Percentiles rank a stretch among this genome's conserved stretches.
phyloP scores from a whole-genome alignment of 2,113 vertebrate species.

The Nesoenas mayeri region DNA sequence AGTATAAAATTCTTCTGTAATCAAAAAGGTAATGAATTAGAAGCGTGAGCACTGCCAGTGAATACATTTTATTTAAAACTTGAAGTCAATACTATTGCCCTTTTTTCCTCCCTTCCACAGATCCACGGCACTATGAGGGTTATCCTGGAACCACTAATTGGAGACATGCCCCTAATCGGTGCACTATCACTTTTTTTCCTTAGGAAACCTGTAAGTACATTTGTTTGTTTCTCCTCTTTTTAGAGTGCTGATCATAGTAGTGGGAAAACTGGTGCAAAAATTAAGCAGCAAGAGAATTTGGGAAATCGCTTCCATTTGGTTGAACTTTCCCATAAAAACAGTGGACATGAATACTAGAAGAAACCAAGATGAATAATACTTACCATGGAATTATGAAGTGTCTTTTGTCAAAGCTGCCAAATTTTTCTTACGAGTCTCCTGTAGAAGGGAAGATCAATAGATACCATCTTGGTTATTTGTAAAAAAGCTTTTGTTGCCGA shows the following conservation, averaged over 20 bases:
- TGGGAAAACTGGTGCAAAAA: neutral
- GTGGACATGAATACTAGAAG: neutral
- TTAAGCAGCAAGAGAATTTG: neutral
- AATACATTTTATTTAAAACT: neutral
- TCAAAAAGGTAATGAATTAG: neutral
- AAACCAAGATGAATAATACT: neutral
- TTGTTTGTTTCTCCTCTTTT: neutral
- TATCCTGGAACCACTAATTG: conserved; percentile 94
- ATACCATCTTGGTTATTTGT: neutral
- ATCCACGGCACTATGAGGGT: conserved; percentile 92
- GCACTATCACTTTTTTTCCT: conserved; percentile 94
- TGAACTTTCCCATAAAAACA: neutral
- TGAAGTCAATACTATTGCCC: neutral
- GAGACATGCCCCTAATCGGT: conserved; percentile 94
- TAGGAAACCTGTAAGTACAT: conserved; percentile 88
- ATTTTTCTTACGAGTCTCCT: neutral
- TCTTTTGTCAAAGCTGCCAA: neutral
- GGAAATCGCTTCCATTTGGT: neutral
- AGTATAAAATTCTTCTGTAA: neutral
- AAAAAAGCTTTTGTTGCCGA: neutral
- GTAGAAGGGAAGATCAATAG: neutral
- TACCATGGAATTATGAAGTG: neutral
- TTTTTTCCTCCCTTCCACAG: conserved; percentile 66
- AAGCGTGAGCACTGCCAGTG: neutral
- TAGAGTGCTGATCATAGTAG: neutral